phyloP scores from a whole-genome alignment of 2,888 invertebrate species.

The Antheraea assamensis region DNA sequence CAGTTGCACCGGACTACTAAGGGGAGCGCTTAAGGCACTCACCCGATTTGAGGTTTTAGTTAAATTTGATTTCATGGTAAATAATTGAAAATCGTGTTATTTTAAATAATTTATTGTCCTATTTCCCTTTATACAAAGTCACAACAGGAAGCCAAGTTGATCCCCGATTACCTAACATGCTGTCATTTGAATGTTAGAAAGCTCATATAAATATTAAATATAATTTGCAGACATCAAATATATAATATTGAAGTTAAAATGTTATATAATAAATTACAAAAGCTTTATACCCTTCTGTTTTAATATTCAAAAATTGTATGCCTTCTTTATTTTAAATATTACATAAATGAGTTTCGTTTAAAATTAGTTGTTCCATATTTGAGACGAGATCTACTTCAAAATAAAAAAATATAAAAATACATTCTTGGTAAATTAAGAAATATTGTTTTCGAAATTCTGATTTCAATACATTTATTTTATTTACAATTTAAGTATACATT shows the following conservation, averaged over 20 bases:
- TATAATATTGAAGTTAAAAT: not conserved
- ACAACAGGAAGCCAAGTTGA: conserved; percentile 14
- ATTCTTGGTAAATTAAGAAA: not conserved
- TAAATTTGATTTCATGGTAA: not conserved
- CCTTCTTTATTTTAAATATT: not conserved
- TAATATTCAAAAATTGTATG: not conserved
- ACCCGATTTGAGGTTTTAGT: no score
- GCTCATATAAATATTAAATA: conserved; percentile 6
- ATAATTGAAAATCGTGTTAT: conserved; percentile 18
- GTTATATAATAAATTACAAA: not conserved
- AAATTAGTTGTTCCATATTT: not conserved
- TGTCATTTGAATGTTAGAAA: conserved; percentile 14
- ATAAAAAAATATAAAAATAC: not conserved
- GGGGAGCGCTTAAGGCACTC: no score
- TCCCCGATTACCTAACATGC: not conserved
- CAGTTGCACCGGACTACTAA: no score
- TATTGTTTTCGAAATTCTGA: not conserved
- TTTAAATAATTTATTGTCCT: conserved; percentile 49
- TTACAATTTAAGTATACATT: not conserved
- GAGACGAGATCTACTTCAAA: not conserved
- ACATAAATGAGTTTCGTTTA: not conserved
- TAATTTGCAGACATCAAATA: not conserved
- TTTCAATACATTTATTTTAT: not conserved
- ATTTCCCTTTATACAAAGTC: conserved; percentile 33
- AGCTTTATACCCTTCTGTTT: not conserved